Evolutionary conservation across 92 coral and sea anemone genomes (phyloP), one percentile per base, ranked within the genome.

Genomic region (Montipora capitata): DNA sequence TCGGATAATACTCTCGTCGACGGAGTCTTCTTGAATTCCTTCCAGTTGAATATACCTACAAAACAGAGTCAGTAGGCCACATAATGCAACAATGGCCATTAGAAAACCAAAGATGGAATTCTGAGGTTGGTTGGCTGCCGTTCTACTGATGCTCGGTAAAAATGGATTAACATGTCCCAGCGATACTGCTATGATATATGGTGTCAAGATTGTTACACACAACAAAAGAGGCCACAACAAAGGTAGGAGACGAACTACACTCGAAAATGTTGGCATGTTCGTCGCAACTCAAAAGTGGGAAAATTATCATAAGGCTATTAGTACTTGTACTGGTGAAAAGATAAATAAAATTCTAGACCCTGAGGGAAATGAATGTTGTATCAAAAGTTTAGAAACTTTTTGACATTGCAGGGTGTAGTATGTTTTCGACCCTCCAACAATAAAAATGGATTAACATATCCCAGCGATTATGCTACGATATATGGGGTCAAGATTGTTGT

Each of bases 131-230:
- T 27, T 62, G 20, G 91, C 75, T 3, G 90, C 91, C 16, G 91
- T 67, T 73, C 67, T 86, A 66, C 94, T 91, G 17, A 91, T 91
- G 68, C 83, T 79, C 65, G 91, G 94, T n/a, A 85, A 62, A 17
- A 80, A 81, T 8, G 94, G 91, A 15, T 74, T 74, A 11, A 91
- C 84, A 73, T 85, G 88, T 0, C 79, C 85, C 43, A 85, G 54
- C 20, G 86, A 51, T 3, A 85, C 84, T 10, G 94, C 85, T 79
- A 79, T 79, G 51, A 91, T 66, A 43, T 91, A 91, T 16, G 90
- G 84, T 44, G 87, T 80, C 13, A 91, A n/a, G 52, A 91, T 78
- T 18, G 86, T 81, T 16, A 81, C 40, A 12, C 2, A 45, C 0
- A 48, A 3, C 48, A 67, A 14, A 38, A 80, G 27, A 27, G 85